A percentile compares a stretch with the other conserved stretches of the same genome.
Evolutionary conservation across 2,113 vertebrate species (phyloP).

Genomic region (Emydocephalus ijimae): DNA sequence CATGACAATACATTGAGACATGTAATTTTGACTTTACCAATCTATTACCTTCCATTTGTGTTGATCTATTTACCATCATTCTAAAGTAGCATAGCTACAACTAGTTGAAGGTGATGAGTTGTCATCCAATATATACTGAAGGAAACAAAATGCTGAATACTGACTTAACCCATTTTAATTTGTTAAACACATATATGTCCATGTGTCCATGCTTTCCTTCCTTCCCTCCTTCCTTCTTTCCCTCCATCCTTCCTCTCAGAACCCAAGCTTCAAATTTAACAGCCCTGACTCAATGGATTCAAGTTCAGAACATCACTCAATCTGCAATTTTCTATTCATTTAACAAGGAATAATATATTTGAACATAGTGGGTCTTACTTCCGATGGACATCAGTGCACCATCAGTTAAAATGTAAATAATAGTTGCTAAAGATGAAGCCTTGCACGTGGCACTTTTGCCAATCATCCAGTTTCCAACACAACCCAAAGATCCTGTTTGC

Average conservation of each 20-base stretch:
- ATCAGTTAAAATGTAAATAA: neutral
- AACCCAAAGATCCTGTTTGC: neutral
- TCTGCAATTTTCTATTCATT: neutral
- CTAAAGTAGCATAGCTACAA: neutral
- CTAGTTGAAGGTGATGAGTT: neutral
- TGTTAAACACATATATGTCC: neutral
- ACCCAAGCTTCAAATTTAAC: neutral
- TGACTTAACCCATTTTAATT: neutral
- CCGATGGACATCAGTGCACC: neutral
- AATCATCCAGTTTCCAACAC: neutral
- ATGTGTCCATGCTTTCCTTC: neutral
- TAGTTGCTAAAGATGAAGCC: neutral
- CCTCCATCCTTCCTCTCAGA: no score
- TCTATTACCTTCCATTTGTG: neutral
- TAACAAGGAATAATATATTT: neutral
- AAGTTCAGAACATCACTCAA: neutral
- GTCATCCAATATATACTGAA: neutral
- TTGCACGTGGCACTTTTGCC: neutral
- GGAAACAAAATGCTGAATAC: neutral
- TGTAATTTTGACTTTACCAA: neutral
- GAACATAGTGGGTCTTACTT: neutral
- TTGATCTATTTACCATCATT: neutral
- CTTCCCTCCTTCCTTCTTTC: neutral
- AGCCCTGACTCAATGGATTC: no score
- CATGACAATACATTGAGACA: neutral